phyloP scores from a whole-genome alignment of 2,113 vertebrate genomes.

The Podilymbus podiceps region DNA sequence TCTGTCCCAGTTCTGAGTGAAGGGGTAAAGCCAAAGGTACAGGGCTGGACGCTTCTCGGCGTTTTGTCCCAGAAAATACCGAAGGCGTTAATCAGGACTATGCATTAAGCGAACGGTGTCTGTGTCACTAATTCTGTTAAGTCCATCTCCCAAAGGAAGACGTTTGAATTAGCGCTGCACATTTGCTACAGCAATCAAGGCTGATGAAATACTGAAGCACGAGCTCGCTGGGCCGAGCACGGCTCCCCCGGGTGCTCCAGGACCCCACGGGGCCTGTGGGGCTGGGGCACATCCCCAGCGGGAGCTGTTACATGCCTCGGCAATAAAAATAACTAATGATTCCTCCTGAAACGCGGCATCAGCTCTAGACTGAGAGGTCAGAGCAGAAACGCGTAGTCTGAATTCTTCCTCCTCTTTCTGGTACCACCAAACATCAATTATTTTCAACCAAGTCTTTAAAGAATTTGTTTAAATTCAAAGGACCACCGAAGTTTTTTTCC shows the following conservation, averaged over 20 bases:
- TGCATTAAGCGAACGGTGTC: neutral
- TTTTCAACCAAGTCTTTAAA: neutral
- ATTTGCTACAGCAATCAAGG: neutral
- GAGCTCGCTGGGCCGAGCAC: neutral
- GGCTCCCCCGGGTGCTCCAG: neutral
- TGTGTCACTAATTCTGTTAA: constrained; percentile 10
- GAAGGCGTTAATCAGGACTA: neutral
- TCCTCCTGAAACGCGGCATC: neutral
- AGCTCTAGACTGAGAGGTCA: neutral
- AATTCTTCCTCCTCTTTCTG: neutral
- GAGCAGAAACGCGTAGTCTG: neutral
- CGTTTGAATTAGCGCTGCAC: neutral
- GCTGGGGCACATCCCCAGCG: neutral
- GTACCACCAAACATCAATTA: rapidly evolving
- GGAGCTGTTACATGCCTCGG: neutral
- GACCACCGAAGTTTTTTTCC: neutral
- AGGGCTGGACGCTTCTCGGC: neutral
- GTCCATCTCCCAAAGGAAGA: neutral
- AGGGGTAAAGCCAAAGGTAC: neutral
- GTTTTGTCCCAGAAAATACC: neutral
- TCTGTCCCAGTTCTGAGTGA: neutral
- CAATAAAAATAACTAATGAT: neutral
- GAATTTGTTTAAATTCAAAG: neutral
- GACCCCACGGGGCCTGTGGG: neutral
- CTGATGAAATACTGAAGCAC: neutral